Base-by-base conservation (phyloP, 2,888 invertebrate species). In the Gryllus longicercus region DNA sequence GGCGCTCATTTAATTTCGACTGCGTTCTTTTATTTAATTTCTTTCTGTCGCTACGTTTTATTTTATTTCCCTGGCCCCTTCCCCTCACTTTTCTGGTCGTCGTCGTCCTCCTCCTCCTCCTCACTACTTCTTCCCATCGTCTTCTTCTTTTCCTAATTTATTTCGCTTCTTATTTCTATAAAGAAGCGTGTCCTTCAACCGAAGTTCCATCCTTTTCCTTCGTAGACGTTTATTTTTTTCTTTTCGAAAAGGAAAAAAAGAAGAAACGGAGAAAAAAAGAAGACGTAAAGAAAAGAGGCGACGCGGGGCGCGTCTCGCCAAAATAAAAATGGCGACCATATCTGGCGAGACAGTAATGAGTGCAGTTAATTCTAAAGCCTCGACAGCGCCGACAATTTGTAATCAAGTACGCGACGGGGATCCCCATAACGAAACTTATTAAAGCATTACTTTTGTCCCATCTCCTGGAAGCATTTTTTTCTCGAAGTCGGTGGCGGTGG, bases 291-390 rank as follows among this genome's bases (percentile, higher is more conserved):
- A 63, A 63, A 63, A n/a, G 63, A n/a, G 16, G n/a, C 63, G 63
- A 14, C 63, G 63, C 14, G 4, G 4, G 63, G 14, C 63, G 14
- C 63, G 16, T 11, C 63, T 63, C 14, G n/a, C 14, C 63, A n/a
- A 63, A 63, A n/a, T 63, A 63, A 63, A 63, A 63, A 63, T 63
- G 63, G 63, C 63, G 63, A 63, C 63, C 63, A 63, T 63, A 63
- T 63, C 63, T 63, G 63, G 16, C 63, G 63, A 63, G 63, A 63
- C 63, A 63, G 63, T 63, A 63, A 63, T 63, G 63, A 63, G 63
- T 63, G 63, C n/a, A 63, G 63, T 63, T 63, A 63, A 63, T 63
- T 63, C 63, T 18, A n/a, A 63, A n/a, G 63, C 63, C 63, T 63
- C n/a, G 63, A 63, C 63, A 63, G 63, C 63, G n/a, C 14, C n/a